Percentiles rank a stretch among this genome's conserved stretches.
phyloP scores from a whole-genome alignment of 2,797 vertebrate genomes.

The Clarias pachynema region DNA sequence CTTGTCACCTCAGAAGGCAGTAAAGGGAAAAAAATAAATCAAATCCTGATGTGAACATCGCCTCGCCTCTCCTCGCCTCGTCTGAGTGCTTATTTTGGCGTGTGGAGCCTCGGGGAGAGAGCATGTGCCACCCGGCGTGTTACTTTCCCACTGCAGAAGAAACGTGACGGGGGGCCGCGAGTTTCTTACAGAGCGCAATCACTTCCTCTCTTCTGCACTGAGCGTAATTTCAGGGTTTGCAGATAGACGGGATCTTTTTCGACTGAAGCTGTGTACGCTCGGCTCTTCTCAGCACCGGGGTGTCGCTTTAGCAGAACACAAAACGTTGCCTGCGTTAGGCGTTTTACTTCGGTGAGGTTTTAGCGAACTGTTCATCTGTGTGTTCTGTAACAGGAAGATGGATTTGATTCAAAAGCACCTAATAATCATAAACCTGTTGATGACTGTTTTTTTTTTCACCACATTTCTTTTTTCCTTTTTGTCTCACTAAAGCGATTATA shows the following conservation, averaged over 20 bases:
- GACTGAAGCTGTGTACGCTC: background rate
- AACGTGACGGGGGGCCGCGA: conserved; percentile 15
- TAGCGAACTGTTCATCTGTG: background rate
- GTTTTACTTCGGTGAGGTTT: no score
- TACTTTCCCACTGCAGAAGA: background rate
- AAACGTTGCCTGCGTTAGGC: background rate
- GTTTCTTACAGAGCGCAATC: conserved; percentile 31
- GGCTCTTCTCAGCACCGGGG: background rate
- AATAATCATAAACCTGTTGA: no score
- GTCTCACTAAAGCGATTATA: no score
- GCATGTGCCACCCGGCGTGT: conserved; percentile 28
- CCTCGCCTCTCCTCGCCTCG: background rate
- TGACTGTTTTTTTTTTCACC: background rate
- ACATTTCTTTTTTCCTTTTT: no score
- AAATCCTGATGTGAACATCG: background rate
- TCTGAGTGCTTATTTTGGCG: conserved; percentile 51
- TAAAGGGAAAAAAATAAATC: background rate
- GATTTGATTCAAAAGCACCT: conserved; percentile 31
- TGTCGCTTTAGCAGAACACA: background rate
- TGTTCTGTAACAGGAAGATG: background rate
- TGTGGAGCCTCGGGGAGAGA: conserved; percentile 3
- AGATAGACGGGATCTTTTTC: background rate
- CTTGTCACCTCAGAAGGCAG: background rate
- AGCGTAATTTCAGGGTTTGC: background rate
- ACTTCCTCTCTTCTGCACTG: conserved; percentile 24